Evolutionary conservation across 2,797 vertebrate genomes (phyloP).

Genomic region (Triplophysa bombifrons): DNA sequence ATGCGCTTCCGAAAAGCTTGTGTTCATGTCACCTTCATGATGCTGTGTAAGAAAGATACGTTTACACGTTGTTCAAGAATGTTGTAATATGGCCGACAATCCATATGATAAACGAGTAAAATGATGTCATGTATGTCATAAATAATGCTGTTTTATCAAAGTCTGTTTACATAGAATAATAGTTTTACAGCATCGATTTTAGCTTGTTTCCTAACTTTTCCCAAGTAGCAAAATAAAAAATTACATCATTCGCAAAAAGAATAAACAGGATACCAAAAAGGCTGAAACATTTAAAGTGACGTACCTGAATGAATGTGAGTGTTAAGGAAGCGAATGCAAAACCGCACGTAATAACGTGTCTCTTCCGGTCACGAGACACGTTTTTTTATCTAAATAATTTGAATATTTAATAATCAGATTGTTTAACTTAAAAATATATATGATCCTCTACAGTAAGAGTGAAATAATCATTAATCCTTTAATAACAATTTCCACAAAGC

Average conservation of each 20-base stretch:
- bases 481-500: not conserved
- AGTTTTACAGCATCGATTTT: not conserved
- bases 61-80: too few relatives aligned
- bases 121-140: not conserved
- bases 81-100: too few relatives aligned
- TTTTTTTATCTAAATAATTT: not conserved
- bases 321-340: not conserved
- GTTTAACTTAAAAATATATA: not conserved
- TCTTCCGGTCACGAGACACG: not conserved
- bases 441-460: not conserved
- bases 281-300: not conserved
- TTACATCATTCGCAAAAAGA: not conserved
- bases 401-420: not conserved
- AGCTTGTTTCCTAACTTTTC: not conserved
- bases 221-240: not conserved
- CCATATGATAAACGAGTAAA: too few relatives aligned
- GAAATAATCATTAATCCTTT: not conserved
- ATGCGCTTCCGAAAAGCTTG: slow-evolving; percentile 11
- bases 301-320: not conserved
- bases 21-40: slow-evolving; percentile 2
- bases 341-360: not conserved
- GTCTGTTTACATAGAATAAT: not conserved
- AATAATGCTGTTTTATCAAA: not conserved
- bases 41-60: not conserved
- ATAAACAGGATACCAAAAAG: not conserved